Base-by-base conservation (phyloP, 1,140 invertebrate genomes). In the Trichonephila inaurata region DNA sequence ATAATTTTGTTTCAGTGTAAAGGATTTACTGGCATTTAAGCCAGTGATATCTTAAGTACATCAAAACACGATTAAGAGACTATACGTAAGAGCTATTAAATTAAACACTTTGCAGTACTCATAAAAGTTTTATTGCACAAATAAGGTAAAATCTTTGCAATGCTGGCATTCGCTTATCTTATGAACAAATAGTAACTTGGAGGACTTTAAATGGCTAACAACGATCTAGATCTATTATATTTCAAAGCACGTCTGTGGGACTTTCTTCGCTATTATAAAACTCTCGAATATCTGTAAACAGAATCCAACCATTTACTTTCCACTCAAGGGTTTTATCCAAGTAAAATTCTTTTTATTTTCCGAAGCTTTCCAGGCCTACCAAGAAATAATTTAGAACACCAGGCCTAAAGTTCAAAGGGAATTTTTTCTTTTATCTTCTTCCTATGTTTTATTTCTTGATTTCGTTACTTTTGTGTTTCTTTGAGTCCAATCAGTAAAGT, bases 401-500 rank as follows among this genome's bases (percentile, higher is more conserved):
- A 61, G 44, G 81, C 24, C 90, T 66, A 66, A 85, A 66, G 81
- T 85, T 85, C 28, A 83, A 85, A 40, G 1, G n/a, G 28, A 64
- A 40, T 85, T 51, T 85, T 90, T 33, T 81, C 51, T 12, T 51
- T 51, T 81, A 66, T 69, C 6, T 12, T 81, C 69, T 21, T 77
- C 6, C 33, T 77, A 58, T 61, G 58, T 85, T 85, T 61, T 85
- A 85, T 81, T 85, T 51, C 90, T 91, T 91, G 90, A 91, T 91
- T 91, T 51, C 72, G 77, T 91, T 91, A 62, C 61, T 91, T 81
- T 21, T 83, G 60, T 91, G 19, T 91, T 85, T 91, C 81, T 85
- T 91, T 28, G 61, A 61, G 51, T 66, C 90, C 82, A 91, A 91
- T 91, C 90, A 91, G 81, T 21, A 91, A 85, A 85, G 81, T 91